phyloP scores from a whole-genome alignment of 2,113 vertebrate genomes.

The Pseudois nayaur region DNA sequence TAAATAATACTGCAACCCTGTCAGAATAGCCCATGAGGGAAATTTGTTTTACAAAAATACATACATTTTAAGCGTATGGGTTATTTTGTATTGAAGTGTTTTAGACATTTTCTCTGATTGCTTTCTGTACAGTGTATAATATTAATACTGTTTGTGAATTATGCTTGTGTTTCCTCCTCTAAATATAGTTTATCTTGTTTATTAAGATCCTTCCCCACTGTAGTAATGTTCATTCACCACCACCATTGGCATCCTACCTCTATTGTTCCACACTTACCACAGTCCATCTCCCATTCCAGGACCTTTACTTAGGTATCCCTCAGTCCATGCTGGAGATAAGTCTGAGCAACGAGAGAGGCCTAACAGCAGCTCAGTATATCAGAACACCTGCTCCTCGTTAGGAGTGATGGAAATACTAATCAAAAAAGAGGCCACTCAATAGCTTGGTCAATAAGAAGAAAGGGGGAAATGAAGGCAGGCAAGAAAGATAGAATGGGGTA shows the following conservation, averaged over 20 bases:
- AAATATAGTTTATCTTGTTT: neutral
- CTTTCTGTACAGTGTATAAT: neutral
- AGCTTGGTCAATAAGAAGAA: neutral
- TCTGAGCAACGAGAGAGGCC: neutral
- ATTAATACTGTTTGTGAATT: neutral
- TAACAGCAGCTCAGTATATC: neutral
- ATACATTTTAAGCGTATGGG: neutral
- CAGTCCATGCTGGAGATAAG: neutral
- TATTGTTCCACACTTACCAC: neutral
- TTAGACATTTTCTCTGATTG: neutral
- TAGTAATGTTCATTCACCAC: neutral
- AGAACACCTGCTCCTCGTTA: neutral
- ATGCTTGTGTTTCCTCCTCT: neutral
- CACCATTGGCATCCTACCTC: neutral
- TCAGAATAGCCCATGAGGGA: neutral
- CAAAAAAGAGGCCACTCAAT: neutral
- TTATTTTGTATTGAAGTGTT: conserved; percentile 13
- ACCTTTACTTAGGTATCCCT: neutral
- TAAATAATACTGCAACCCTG: neutral
- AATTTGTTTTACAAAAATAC: neutral
- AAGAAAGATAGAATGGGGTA: neutral
- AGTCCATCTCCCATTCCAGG: neutral
- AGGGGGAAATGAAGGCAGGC: neutral
- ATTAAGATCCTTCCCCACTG: neutral
- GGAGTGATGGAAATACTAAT: neutral